Conservation (phyloP, 2,797 vertebrate species). For the Enteromius afrohamiltoni region DNA sequence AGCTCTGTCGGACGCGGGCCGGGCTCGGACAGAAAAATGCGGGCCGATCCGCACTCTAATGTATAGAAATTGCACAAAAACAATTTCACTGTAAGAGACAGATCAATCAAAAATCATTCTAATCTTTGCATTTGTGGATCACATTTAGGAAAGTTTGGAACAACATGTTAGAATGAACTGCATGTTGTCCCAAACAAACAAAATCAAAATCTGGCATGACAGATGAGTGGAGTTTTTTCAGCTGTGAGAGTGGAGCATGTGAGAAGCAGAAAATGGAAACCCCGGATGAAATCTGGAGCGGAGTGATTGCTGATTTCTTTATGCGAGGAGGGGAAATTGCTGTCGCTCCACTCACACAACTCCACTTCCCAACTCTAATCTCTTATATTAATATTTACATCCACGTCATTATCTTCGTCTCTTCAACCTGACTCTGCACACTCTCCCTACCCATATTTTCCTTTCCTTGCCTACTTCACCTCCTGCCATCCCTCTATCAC, state of each 20-base stretch:
- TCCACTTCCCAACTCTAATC: constrained; percentile 2
- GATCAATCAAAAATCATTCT: too few relatives aligned
- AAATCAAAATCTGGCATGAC: background rate
- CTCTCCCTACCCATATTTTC: constrained; percentile 47
- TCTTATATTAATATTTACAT: constrained; percentile 32
- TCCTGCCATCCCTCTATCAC: constrained; percentile 56
- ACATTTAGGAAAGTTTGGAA: background rate
- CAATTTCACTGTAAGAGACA: too few relatives aligned
- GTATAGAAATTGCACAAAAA: background rate
- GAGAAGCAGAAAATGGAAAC: constrained; percentile 15
- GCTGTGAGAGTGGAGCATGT: background rate
- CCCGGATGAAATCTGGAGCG: background rate
- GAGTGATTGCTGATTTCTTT: constrained; percentile 5
- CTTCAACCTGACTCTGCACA: constrained; percentile 53
- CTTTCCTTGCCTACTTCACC: constrained; percentile 54
- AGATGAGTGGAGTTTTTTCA: background rate
- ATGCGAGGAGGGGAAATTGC: constrained; percentile 24
- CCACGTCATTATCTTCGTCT: constrained; percentile 41
- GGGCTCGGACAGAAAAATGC: too few relatives aligned
- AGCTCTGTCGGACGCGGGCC: too few relatives aligned
- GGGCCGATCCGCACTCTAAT: too few relatives aligned
- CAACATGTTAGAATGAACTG: background rate
- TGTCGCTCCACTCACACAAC: constrained; percentile 10
- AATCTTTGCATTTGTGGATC: too few relatives aligned
- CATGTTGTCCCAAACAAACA: too few relatives aligned